These are phyloP conservation scores for Rhynchotus rufescens DNA, from an alignment of 2,797 vertebrate genomes.

Conservation along the genomic window DNA sequence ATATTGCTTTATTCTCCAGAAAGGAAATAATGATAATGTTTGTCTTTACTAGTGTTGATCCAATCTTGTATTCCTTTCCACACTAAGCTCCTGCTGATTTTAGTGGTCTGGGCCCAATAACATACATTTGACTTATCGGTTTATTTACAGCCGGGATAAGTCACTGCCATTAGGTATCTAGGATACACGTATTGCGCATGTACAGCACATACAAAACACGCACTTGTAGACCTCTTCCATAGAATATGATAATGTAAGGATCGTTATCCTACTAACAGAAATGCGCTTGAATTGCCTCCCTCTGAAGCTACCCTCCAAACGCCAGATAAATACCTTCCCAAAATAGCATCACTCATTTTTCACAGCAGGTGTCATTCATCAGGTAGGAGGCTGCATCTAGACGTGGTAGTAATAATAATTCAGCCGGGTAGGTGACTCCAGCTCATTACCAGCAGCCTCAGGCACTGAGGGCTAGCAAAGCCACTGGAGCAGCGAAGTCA, in stretches of 20 bases:
- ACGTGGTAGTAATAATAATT: conserved; percentile 63
- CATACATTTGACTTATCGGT: neutral
- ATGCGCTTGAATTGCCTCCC: neutral
- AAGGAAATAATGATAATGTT: conserved; percentile 46
- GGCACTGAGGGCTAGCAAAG: conserved; percentile 10
- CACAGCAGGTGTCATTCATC: conserved; percentile 62
- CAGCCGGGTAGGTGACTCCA: conserved; percentile 17
- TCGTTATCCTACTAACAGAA: conserved; percentile 35
- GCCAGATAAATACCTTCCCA: conserved; percentile 56
- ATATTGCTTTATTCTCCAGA: conserved; percentile 45
- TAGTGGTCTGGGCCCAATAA: neutral
- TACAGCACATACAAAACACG: neutral
- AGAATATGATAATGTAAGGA: conserved; percentile 53
- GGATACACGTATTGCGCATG: conserved; percentile 18
- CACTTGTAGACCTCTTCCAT: conserved; percentile 21
- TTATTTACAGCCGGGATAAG: conserved; percentile 49
- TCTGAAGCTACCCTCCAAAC: conserved; percentile 64
- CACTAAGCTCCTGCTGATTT: neutral
- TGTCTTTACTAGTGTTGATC: conserved; percentile 10
- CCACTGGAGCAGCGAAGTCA: conserved; percentile 27
- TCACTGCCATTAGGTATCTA: conserved; percentile 57
- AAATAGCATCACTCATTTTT: conserved; percentile 62
- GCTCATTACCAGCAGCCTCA: conserved; percentile 53
- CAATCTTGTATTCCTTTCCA: conserved; percentile 3
- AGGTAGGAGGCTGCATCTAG: conserved; percentile 61